Evolutionary conservation across 2,888 invertebrate genomes (phyloP).

Genomic region (Phasia obesa): DNA sequence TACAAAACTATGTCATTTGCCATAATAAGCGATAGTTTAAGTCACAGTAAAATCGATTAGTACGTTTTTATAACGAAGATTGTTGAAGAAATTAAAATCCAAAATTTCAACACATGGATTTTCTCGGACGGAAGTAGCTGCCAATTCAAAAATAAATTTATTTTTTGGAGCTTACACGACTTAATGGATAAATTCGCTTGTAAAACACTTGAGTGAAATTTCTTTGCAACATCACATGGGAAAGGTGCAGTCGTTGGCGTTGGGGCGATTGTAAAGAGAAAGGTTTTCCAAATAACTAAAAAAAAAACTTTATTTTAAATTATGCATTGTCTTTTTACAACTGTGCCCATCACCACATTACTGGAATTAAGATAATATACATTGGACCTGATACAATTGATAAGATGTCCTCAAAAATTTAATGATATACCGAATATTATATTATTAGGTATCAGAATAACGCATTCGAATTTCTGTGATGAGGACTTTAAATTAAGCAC

Average conservation of each 20-base stretch:
- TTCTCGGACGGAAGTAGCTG: constrained; percentile 4
- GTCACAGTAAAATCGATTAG: constrained; percentile 9
- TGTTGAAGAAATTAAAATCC: too few relatives aligned
- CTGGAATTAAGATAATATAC: constrained; percentile 24
- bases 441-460: too few relatives aligned
- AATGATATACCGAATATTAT: too few relatives aligned
- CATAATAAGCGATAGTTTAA: background rate
- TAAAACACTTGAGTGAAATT: too few relatives aligned
- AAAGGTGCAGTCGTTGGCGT: too few relatives aligned
- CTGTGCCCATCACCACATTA: background rate
- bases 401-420: constrained; percentile 9
- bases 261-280: too few relatives aligned
- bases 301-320: constrained; percentile 5
- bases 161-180: constrained; percentile 8
- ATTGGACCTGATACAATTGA: constrained; percentile 20
- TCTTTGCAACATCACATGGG: too few relatives aligned
- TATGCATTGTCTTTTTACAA: constrained; percentile 18
- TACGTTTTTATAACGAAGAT: background rate
- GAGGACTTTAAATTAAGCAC: too few relatives aligned
- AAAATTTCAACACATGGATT: constrained; percentile 11
- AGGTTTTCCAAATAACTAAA: constrained; percentile 2
- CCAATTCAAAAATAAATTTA: constrained; percentile 13
- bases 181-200: background rate
- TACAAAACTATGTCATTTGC: too few relatives aligned
- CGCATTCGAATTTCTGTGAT: too few relatives aligned